A percentile compares a stretch with the other conserved stretches of the same genome.
Conservation (phyloP, 2,113 vertebrate genomes). For the Sceloporus tristichus region DNA sequence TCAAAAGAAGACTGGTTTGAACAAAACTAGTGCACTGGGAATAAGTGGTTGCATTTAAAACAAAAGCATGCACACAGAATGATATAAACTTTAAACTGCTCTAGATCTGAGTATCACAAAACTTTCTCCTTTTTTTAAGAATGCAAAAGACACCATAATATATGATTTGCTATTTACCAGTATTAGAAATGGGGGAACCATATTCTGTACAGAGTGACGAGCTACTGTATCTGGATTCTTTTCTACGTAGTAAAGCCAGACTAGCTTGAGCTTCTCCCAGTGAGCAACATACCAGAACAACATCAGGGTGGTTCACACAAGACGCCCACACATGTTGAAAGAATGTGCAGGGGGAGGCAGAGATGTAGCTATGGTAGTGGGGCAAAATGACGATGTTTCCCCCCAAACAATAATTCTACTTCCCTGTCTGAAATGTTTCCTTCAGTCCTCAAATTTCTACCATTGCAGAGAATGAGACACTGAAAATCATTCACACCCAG, state of each 20-base stretch:
- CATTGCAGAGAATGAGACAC: no score
- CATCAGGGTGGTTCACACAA: background rate
- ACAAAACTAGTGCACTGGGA: slow-evolving; percentile 44
- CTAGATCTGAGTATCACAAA: slow-evolving; percentile 56
- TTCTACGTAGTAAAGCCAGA: background rate
- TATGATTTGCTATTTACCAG: slow-evolving; percentile 62
- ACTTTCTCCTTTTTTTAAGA: slow-evolving; percentile 41
- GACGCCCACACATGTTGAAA: background rate
- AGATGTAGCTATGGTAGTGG: no score
- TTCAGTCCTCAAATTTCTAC: no score
- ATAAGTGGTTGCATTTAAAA: slow-evolving; percentile 46
- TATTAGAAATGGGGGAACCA: slow-evolving; percentile 57
- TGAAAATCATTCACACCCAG: no score
- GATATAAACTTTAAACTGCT: slow-evolving; percentile 52
- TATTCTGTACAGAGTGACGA: slow-evolving; percentile 10
- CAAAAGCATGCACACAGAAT: background rate
- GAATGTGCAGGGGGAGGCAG: no score
- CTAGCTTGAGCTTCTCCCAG: background rate
- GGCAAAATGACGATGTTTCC: no score
- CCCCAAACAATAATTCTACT: no score
- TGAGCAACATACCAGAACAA: background rate
- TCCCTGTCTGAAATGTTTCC: no score
- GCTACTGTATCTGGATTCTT: no score
- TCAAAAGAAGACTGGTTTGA: slow-evolving; percentile 65
- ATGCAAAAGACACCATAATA: slow-evolving; percentile 58